Percentiles rank a stretch among this genome's conserved stretches.
These are phyloP conservation scores for Conistra vaccinii DNA, from an alignment of 2,888 invertebrate species.

Conservation along the genomic window DNA sequence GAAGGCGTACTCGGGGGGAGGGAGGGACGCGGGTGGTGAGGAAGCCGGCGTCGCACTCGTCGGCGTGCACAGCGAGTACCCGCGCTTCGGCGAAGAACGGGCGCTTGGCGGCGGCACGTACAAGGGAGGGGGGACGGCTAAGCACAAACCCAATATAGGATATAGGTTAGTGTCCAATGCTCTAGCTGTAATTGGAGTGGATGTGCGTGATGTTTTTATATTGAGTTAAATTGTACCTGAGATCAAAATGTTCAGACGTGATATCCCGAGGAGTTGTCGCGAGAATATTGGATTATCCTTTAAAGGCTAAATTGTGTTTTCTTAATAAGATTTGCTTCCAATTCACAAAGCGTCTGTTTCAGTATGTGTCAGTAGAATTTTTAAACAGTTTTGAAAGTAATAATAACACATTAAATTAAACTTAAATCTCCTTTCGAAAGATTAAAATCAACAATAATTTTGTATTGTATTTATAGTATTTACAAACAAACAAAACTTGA, in stretches of 20 bases:
- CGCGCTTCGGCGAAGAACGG: conserved; percentile 97
- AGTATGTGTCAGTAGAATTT: neutral
- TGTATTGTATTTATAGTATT: neutral
- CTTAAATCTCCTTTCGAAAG: too few relatives aligned
- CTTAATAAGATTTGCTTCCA: conserved; percentile 19
- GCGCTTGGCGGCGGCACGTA: conserved; percentile 94
- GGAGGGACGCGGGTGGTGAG: conserved; percentile 92
- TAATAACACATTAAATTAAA: neutral
- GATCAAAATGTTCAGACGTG: conserved; percentile 35
- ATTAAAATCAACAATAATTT: neutral
- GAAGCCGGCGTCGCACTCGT: conserved; percentile 97
- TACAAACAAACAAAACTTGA: neutral
- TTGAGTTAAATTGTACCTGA: conserved; percentile 58
- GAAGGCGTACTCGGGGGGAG: conserved; percentile 93
- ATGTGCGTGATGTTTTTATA: conserved; percentile 57
- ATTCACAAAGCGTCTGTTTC: conserved; percentile 1
- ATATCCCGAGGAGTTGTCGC: neutral
- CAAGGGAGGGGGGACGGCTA: conserved; percentile 93
- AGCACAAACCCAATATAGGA: conserved; percentile 98
- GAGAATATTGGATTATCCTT: conserved; percentile 38
- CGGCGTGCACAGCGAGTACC: conserved; percentile 97
- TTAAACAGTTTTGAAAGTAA: neutral
- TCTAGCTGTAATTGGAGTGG: conserved; percentile 70
- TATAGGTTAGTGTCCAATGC: conserved; percentile 90
- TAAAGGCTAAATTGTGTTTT: conserved; percentile 29